Conservation (phyloP, 2,888 invertebrate genomes). For the Drosophila anomelani region DNA sequence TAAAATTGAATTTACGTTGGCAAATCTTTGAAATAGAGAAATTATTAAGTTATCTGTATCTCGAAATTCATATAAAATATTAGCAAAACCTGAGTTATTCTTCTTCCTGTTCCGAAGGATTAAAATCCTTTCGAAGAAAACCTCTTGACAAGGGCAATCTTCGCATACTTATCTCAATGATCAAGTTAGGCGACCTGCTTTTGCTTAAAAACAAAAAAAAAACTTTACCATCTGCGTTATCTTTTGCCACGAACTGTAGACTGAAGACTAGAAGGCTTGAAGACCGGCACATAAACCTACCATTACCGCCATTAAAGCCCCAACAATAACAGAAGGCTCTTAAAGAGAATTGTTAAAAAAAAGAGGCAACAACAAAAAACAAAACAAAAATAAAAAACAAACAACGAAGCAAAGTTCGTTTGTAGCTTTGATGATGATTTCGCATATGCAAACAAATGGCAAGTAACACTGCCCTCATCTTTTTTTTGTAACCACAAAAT, state of each 20-base stretch:
- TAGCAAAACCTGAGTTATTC: neutral
- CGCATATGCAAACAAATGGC: conserved; percentile 58
- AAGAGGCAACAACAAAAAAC: conserved; percentile 1
- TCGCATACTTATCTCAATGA: conserved; percentile 22
- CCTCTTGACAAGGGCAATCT: conserved; percentile 27
- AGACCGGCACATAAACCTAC: conserved; percentile 43
- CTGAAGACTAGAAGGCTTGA: conserved; percentile 16
- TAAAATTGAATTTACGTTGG: neutral
- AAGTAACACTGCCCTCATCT: conserved; percentile 25
- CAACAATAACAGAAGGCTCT: conserved; percentile 32
- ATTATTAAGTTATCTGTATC: too few relatives aligned
- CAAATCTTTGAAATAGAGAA: neutral
- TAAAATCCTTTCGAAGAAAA: neutral
- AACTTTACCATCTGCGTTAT: conserved; percentile 22
- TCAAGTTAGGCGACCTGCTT: conserved; percentile 35
- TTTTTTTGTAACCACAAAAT: conserved; percentile 54
- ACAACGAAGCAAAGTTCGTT: conserved; percentile 39
- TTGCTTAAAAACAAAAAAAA: conserved; percentile 24
- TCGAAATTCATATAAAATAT: neutral
- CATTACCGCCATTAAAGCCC: conserved; percentile 38
- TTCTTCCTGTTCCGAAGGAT: neutral
- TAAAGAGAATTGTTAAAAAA: conserved; percentile 31
- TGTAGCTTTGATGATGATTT: conserved; percentile 20
- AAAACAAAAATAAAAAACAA: conserved; percentile 11
- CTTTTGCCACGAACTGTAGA: conserved; percentile 34